These are phyloP conservation scores for Sussaba pulchella DNA, from an alignment of 2,888 invertebrate species.

Conservation along the genomic window DNA sequence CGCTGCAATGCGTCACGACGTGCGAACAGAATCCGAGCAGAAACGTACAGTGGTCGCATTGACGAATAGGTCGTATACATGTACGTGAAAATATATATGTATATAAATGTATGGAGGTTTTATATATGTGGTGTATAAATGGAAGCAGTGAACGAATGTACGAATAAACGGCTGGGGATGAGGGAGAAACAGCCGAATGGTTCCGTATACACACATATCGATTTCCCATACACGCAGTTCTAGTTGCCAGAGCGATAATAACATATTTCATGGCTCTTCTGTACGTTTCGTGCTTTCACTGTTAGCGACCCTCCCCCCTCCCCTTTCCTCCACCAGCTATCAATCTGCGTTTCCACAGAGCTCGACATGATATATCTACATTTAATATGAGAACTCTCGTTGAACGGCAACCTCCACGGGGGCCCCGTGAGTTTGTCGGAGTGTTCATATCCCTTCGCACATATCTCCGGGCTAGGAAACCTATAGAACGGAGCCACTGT, in stretches of 20 bases:
- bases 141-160: slow-evolving; percentile 35
- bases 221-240: slow-evolving; percentile 58
- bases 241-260: slow-evolving; percentile 62
- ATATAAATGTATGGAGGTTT: not conserved
- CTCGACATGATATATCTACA: slow-evolving; percentile 52
- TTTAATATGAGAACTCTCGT: slow-evolving; percentile 64
- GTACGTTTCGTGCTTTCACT: slow-evolving; percentile 54
- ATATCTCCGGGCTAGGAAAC: slow-evolving; percentile 32
- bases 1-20: slow-evolving; percentile 62
- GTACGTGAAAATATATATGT: not conserved
- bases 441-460: slow-evolving; percentile 44
- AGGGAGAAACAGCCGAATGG: slow-evolving; percentile 23
- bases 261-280: slow-evolving; percentile 67
- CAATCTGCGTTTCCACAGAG: slow-evolving; percentile 28
- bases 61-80: slow-evolving; percentile 54
- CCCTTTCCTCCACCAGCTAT: slow-evolving; percentile 20
- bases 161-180: slow-evolving; percentile 39
- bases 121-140: slow-evolving; percentile 2
- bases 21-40: slow-evolving; percentile 41
- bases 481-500: slow-evolving; percentile 20
- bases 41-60: slow-evolving; percentile 56
- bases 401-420: slow-evolving; percentile 39
- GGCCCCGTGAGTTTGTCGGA: slow-evolving; percentile 28
- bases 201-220: slow-evolving; percentile 61
- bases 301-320: slow-evolving; percentile 55